Percentiles rank a stretch among this genome's conserved stretches.
These are phyloP conservation scores for Odontocolon sp. DNA, from an alignment of 2,888 invertebrate genomes.

Conservation along the genomic window DNA sequence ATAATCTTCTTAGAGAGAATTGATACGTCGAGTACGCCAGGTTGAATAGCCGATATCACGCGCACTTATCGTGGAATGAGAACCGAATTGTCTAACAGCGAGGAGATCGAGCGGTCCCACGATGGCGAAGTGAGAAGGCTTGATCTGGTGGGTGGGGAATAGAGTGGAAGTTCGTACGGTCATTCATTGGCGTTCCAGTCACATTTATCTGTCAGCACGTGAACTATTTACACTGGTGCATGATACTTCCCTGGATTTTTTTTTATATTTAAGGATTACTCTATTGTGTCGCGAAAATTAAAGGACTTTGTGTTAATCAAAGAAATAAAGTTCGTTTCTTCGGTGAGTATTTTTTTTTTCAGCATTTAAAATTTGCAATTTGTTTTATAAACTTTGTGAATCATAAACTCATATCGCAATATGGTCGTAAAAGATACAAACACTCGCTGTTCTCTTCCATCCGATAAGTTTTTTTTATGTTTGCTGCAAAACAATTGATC, in stretches of 20 bases:
- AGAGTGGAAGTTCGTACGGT: slow-evolving; percentile 46
- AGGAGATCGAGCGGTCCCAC: neutral
- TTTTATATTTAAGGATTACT: neutral
- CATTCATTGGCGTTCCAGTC: slow-evolving; percentile 47
- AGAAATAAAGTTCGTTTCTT: neutral
- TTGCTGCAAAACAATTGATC: neutral
- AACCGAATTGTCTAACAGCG: neutral
- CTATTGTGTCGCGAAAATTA: neutral
- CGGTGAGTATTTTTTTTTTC: slow-evolving; percentile 41
- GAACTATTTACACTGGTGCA: too few relatives aligned
- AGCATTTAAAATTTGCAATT: neutral
- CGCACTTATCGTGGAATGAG: neutral
- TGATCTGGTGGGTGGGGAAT: slow-evolving; percentile 38
- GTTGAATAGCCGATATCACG: slow-evolving; percentile 17
- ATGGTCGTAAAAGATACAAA: too few relatives aligned
- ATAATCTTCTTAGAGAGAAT: slow-evolving; percentile 2
- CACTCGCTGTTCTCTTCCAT: too few relatives aligned
- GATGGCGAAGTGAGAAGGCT: neutral
- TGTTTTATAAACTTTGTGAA: too few relatives aligned
- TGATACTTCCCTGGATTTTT: too few relatives aligned
- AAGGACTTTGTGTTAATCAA: neutral
- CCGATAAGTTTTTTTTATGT: slow-evolving; percentile 1
- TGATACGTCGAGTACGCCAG: slow-evolving; percentile 9
- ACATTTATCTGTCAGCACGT: slow-evolving; percentile 40
- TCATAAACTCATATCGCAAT: too few relatives aligned